Percentiles rank a stretch among this genome's conserved stretches.
These are phyloP conservation scores for Sebastes hopkinsi DNA, from an alignment of 2,797 vertebrate genomes.

Conservation along the genomic window DNA sequence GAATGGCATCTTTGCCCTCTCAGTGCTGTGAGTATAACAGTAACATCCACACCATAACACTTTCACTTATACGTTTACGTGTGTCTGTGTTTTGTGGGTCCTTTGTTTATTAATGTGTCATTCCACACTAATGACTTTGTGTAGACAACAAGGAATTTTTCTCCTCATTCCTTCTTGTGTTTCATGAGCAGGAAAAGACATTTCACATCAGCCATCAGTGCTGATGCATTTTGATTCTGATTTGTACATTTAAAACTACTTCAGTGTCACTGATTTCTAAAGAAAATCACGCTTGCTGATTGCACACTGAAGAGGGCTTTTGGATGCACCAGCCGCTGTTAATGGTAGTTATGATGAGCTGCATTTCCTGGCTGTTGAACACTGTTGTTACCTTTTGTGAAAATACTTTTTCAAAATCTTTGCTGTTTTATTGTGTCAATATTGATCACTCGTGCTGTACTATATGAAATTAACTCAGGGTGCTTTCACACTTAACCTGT, in stretches of 20 bases:
- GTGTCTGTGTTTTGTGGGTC: background rate
- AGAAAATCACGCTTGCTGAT: background rate
- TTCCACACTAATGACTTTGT: background rate
- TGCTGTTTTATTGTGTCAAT: background rate
- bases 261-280: background rate
- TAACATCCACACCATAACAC: background rate
- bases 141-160: background rate
- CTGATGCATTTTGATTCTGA: background rate
- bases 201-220: background rate
- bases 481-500: too few relatives aligned
- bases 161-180: background rate
- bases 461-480: background rate
- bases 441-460: background rate
- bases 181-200: background rate
- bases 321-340: background rate
- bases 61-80: background rate
- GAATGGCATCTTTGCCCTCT: constrained; percentile 85
- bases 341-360: background rate
- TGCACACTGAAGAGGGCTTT: background rate
- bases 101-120: background rate
- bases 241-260: background rate
- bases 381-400: background rate
- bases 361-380: background rate
- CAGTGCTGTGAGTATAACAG: constrained; percentile 93
- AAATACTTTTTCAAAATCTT: background rate